phyloP scores from a whole-genome alignment of 2,888 invertebrate species.

The Poecilobothrus nobilitatus region DNA sequence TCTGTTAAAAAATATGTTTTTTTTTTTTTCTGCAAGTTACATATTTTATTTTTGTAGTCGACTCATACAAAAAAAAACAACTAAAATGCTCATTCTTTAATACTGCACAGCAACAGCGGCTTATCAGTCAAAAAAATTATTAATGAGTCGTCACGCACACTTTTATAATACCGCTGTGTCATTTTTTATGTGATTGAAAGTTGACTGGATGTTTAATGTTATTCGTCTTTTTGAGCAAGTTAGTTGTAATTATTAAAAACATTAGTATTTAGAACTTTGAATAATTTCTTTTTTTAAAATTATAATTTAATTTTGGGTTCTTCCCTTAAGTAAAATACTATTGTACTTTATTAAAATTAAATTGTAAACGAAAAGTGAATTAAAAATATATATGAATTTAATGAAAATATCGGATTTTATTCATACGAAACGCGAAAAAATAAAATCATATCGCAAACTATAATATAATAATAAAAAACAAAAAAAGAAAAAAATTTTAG shows the following conservation, averaged over 20 bases:
- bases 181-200: neutral
- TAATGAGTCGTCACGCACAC: neutral
- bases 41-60: too few species aligned
- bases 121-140: neutral
- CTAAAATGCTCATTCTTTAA: neutral
- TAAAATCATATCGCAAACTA: neutral
- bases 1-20: too few species aligned
- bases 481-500: neutral
- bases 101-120: neutral
- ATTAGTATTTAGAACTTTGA: neutral
- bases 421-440: neutral
- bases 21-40: too few species aligned
- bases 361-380: too few species aligned
- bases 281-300: neutral
- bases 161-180: neutral
- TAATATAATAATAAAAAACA: neutral
- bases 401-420: neutral
- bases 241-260: neutral
- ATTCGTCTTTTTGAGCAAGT: neutral
- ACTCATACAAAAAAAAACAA: too few species aligned
- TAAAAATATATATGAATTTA: neutral
- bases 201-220: neutral
- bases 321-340: neutral
- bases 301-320: neutral
- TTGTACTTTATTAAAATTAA: too few species aligned